phyloP scores from a whole-genome alignment of 2,888 invertebrate species.

The Cancer borealis region DNA sequence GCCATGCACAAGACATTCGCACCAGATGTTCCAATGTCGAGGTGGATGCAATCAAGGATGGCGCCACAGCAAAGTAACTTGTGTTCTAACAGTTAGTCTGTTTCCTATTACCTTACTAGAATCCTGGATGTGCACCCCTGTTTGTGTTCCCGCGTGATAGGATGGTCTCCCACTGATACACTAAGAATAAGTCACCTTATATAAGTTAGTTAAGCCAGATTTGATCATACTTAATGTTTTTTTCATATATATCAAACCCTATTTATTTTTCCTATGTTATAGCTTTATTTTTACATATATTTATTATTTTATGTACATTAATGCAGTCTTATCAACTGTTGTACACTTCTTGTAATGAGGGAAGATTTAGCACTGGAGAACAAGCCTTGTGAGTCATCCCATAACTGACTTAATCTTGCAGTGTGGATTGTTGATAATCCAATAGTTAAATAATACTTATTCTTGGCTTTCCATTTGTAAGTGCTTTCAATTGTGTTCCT shows the following conservation, averaged over 20 bases:
- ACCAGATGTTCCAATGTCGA: not conserved
- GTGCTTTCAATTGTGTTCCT: not conserved
- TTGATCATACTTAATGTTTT: not conserved
- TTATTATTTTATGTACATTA: no score
- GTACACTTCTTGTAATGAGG: no score
- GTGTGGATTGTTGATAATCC: not conserved
- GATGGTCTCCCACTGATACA: not conserved
- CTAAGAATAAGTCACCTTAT: not conserved
- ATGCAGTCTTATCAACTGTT: no score
- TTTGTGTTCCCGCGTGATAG: not conserved
- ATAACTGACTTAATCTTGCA: not conserved
- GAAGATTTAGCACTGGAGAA: not conserved
- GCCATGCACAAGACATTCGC: not conserved
- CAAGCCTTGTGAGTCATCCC: not conserved
- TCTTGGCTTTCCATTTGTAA: not conserved
- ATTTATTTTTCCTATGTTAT: no score
- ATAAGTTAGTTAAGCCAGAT: not conserved
- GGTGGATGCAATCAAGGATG: not conserved
- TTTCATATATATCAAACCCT: not conserved
- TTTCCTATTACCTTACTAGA: not conserved
- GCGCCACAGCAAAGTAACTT: not conserved
- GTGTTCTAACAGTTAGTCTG: not conserved
- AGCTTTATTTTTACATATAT: no score
- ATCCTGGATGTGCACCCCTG: not conserved
- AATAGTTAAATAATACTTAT: not conserved